Conservation (phyloP, 2,113 vertebrate genomes). For the Ardeotis arabs region DNA sequence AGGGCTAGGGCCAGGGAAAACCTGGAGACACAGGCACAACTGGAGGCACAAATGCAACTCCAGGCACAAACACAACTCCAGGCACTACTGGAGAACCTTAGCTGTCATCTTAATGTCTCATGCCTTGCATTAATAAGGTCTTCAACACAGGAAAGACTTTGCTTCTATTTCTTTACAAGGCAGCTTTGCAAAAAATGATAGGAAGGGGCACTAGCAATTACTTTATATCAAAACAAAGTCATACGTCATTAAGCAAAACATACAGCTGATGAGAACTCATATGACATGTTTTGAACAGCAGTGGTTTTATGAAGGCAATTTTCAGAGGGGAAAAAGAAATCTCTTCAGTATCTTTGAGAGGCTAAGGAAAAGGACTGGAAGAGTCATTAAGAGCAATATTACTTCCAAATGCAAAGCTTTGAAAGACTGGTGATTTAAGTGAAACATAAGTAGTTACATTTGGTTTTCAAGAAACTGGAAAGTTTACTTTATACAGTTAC, state of each 20-base stretch:
- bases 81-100: neutral
- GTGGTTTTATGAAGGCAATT: neutral
- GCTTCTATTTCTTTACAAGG: neutral
- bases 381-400: neutral
- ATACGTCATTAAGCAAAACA: neutral
- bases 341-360: neutral
- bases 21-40: neutral
- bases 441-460: constrained; percentile 14
- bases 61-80: no score
- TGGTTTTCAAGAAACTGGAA: constrained; percentile 39
- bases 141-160: neutral
- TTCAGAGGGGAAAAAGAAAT: neutral
- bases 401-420: constrained; percentile 8
- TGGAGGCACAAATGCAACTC: no score
- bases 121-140: neutral
- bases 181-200: neutral
- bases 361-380: neutral
- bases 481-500: constrained; percentile 17
- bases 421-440: neutral
- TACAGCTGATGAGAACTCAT: neutral
- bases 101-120: neutral
- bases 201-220: neutral
- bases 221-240: neutral
- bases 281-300: neutral
- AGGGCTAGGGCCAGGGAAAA: neutral